Evolutionary conservation across 2,888 invertebrate genomes (phyloP), one percentile per base, ranked within the genome.

Genomic region (Drosophila nr. perissopoda): DNA sequence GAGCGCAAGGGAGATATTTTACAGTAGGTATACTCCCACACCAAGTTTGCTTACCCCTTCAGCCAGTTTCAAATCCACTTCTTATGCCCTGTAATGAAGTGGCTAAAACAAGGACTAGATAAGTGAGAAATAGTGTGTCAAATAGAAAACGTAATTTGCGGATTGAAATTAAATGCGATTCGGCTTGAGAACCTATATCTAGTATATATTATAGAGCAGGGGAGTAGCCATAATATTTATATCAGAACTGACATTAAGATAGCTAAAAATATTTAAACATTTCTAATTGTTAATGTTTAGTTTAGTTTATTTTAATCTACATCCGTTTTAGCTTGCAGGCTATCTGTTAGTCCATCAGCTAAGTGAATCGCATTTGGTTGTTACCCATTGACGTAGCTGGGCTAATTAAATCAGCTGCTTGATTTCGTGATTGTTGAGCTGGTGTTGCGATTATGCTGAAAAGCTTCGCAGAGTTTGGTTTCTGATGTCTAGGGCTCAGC

Each of bases 371-470:
- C 16, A 2, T 25, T 54, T 33, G 25, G 13, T n/a, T 42, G 31
- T 48, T 54, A 38, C 2, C 16, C 21, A 21, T 38, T 56, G 16
- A 25, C 8, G 16, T 33, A 31, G 49, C 60, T 45, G 65, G 69
- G 52, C 57, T 76, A 82, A 82, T 81, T 82, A 73, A 81, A 79
- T 73, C 70, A 73, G 66, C 48, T 78, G 70, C 51, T 60, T 76
- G 80, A 81, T 76, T 80, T 70, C 64, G 69, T 69, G 82, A 71
- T 73, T 73, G 64, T 59, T 58, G 67, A 65, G 74, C 73, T 73
- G 74, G 71, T 29, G 36, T 29, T 48, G 33, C 29, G 72, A 62
- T 69, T 79, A 73, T 66, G 65, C 36, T 63, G 49, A 78, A 64
- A 60, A 68, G 69, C n/a, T 29, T 48, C 49, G n/a, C 52, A 38